Base-by-base conservation (phyloP, 2,113 vertebrate species). In the Dissostichus mawsoni region DNA sequence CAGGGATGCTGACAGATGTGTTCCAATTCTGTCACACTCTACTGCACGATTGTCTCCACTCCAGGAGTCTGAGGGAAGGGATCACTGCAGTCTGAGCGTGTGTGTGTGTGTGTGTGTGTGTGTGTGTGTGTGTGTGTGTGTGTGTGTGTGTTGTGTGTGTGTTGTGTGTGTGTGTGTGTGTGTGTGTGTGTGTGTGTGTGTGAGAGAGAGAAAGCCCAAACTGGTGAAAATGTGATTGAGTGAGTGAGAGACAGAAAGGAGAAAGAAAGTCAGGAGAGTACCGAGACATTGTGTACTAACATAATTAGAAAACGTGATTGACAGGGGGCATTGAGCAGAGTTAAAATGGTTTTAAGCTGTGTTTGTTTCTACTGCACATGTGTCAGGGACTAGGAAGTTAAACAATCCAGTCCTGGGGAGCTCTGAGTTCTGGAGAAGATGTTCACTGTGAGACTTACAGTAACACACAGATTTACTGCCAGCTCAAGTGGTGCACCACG, bases 381-480 rank as follows among this genome's bases (percentile, higher is more conserved):
- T 56, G 25, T 52, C 50, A 47, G 25, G 18, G 69, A 10, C 48
- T 51, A 0, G 63, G 41, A 62, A 20, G 48, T 68, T 81, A 61
- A 83, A 79, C 74, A 79, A 65, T 57, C 69, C 45, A 13, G 8
- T 85, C 47, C 12, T 23, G 29, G 29, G 29, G 29, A 29, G 29
- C 29, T 3, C 29, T 29, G 29, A 29, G 29, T 29, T 29, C 3
- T 29, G 29, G 29, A 29, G 29, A 29, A 29, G 29, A 29, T 29
- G 29, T 29, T 29, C 29, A 29, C 29, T 29, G 3, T 29, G 75
- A 82, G 56, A 76, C 70, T 72, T 53, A 20, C 20, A 20, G 20
- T 20, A 75, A 65, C 87, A 82, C 87, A 82, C 36, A 80, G 36
- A 69, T 82, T 88, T 87, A 89, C 70, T 78, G 74, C 61, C 61